A percentile compares a stretch with the other conserved stretches of the same genome.
Conservation (phyloP, 1,140 invertebrate genomes). For the Drosophila varians region DNA sequence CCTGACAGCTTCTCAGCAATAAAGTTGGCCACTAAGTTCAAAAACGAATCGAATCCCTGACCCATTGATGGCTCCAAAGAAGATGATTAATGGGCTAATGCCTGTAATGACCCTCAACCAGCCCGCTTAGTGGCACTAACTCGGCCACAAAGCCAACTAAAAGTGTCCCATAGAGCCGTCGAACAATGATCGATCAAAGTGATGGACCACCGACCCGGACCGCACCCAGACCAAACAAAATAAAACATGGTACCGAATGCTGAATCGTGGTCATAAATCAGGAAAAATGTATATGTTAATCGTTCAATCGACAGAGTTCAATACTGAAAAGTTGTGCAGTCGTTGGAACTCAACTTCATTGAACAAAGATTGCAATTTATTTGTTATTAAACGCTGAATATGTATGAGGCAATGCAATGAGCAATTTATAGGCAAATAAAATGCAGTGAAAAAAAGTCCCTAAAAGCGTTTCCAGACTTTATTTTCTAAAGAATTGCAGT, state of each 20-base stretch:
- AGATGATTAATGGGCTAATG: constrained; percentile 35
- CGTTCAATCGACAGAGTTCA: constrained; percentile 27
- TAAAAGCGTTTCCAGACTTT: not conserved
- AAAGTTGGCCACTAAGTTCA: constrained; percentile 13
- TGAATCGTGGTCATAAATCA: constrained; percentile 43
- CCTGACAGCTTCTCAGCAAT: constrained; percentile 14
- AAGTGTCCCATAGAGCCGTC: no score
- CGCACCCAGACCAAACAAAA: not conserved
- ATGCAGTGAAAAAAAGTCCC: constrained; percentile 3
- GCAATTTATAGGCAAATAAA: no score
- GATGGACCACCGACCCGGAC: constrained; percentile 46
- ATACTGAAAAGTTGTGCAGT: not conserved
- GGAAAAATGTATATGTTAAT: constrained; percentile 39
- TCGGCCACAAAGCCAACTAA: constrained; percentile 12
- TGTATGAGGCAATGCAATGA: not conserved
- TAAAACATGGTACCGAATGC: constrained; percentile 23
- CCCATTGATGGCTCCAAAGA: constrained; percentile 33
- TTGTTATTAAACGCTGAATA: constrained; percentile 25
- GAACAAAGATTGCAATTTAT: constrained; percentile 30
- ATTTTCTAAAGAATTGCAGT: no score
- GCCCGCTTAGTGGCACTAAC: constrained; percentile 36
- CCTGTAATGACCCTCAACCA: constrained; percentile 22
- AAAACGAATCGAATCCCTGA: constrained; percentile 35
- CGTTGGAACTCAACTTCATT: no score
- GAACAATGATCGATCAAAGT: constrained; percentile 59